A percentile compares a stretch with the other conserved stretches of the same genome.
Conservation (phyloP, 2,888 invertebrate genomes). For the Calliscelio sp. region DNA sequence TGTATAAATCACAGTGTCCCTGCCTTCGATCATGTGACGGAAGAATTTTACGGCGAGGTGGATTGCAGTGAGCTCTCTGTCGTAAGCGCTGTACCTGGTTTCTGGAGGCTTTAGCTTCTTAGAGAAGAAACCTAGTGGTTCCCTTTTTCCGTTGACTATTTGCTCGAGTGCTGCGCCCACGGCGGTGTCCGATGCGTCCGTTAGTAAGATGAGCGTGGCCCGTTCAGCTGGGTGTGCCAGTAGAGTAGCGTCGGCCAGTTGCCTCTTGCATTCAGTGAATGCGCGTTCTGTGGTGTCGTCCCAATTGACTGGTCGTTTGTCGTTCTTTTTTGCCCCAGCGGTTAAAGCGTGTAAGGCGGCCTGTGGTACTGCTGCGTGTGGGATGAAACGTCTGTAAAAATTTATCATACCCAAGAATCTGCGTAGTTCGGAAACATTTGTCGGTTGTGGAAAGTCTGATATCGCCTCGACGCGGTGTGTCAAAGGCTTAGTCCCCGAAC, state of each 20-base stretch:
- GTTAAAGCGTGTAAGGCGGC: not conserved
- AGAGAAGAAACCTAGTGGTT: constrained; percentile 58
- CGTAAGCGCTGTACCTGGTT: not conserved
- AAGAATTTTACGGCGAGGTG: not conserved
- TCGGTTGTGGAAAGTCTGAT: too few relatives aligned
- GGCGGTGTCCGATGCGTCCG: constrained; percentile 37
- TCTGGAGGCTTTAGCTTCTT: not conserved
- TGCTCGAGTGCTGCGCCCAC: constrained; percentile 59
- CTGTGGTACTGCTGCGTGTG: not conserved
- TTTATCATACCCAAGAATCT: constrained; percentile 10
- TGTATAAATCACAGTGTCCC: constrained; percentile 38
- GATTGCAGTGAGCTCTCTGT: constrained; percentile 10
- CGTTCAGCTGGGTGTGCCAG: not conserved
- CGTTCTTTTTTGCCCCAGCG: constrained; percentile 15
- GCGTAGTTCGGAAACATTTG: not conserved
- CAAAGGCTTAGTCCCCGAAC: too few relatives aligned
- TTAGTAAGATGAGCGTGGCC: too few relatives aligned
- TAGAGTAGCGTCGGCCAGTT: constrained; percentile 50
- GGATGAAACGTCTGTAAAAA: constrained; percentile 13
- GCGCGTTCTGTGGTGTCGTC: not conserved
- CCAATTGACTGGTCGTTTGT: constrained; percentile 29
- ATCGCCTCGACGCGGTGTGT: too few relatives aligned
- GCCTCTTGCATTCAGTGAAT: constrained; percentile 17
- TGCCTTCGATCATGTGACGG: constrained; percentile 16
- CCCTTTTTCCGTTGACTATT: not conserved